A percentile compares a stretch with the other conserved stretches of the same genome.
Conservation (phyloP, 2,113 vertebrate genomes). For the Sisor rabdophorus region DNA sequence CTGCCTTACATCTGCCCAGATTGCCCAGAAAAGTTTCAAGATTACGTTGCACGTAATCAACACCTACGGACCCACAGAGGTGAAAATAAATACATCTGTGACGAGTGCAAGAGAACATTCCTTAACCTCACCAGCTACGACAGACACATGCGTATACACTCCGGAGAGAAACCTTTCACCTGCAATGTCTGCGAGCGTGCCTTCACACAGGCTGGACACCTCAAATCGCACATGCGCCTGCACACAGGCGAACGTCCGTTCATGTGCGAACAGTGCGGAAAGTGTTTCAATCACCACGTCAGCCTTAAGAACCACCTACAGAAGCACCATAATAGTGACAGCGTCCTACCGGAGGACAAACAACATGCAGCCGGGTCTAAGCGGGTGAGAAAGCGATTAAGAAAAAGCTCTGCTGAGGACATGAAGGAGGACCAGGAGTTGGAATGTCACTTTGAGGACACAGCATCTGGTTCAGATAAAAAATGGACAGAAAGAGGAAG, state of each 20-base stretch:
- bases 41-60: constrained; percentile 24
- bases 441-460: background rate
- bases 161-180: constrained; percentile 23
- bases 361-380: background rate
- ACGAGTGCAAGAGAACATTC: constrained; percentile 18
- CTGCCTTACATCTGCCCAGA: constrained; percentile 27
- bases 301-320: constrained; percentile 26
- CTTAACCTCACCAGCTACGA: constrained; percentile 18
- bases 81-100: constrained; percentile 21
- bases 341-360: background rate
- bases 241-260: constrained; percentile 36
- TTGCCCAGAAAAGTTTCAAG: constrained; percentile 34
- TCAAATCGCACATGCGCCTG: constrained; percentile 34
- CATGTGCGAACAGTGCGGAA: constrained; percentile 38
- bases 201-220: constrained; percentile 29
- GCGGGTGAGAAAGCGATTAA: background rate
- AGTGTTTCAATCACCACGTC: constrained; percentile 38
- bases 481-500: background rate
- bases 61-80: constrained; percentile 29
- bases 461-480: background rate
- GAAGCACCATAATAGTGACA: background rate
- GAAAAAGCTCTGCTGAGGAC: background rate
- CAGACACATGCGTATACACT: constrained; percentile 34
- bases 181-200: constrained; percentile 21
- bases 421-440: background rate